Percentiles rank a stretch among this genome's conserved stretches.
These are phyloP conservation scores for Meda fulgida DNA, from an alignment of 2,797 vertebrate species.

Conservation along the genomic window DNA sequence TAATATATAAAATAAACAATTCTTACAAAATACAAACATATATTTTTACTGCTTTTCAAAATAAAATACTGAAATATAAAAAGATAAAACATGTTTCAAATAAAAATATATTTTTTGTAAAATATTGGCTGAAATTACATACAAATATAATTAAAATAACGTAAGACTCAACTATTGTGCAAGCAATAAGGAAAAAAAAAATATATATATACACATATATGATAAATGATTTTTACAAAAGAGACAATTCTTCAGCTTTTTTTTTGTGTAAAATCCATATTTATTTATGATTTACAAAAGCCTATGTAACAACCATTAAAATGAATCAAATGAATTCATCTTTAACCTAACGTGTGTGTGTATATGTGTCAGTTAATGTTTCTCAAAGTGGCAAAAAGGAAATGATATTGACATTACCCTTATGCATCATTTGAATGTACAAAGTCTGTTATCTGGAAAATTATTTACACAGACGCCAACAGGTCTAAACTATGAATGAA, in stretches of 20 bases:
- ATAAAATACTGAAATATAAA: neutral
- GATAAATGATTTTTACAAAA: neutral
- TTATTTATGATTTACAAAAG: slow-evolving; percentile 89
- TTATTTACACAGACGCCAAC: slow-evolving; percentile 74
- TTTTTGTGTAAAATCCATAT: slow-evolving; percentile 81
- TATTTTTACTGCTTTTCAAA: neutral
- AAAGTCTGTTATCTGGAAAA: slow-evolving; percentile 61
- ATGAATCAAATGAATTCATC: slow-evolving; percentile 64
- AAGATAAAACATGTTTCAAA: neutral
- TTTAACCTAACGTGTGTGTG: slow-evolving; percentile 63
- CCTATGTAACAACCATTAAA: slow-evolving; percentile 72
- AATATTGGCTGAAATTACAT: neutral
- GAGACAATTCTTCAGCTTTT: slow-evolving; percentile 58
- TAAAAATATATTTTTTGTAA: neutral
- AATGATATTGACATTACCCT: slow-evolving; percentile 58
- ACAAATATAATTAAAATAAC: neutral
- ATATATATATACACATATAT: too few relatives aligned
- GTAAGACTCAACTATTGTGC: neutral
- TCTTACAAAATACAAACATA: neutral
- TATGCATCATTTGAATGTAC: slow-evolving; percentile 60
- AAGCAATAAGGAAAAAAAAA: too few relatives aligned
- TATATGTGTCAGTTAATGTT: slow-evolving; percentile 63
- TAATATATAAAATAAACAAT: neutral
- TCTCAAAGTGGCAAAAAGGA: slow-evolving; percentile 56
- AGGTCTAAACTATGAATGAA: slow-evolving; percentile 57